Evolutionary conservation across 64 coral and sea anemone species (phyloP).

Genomic region (Montipora efflorescens): DNA sequence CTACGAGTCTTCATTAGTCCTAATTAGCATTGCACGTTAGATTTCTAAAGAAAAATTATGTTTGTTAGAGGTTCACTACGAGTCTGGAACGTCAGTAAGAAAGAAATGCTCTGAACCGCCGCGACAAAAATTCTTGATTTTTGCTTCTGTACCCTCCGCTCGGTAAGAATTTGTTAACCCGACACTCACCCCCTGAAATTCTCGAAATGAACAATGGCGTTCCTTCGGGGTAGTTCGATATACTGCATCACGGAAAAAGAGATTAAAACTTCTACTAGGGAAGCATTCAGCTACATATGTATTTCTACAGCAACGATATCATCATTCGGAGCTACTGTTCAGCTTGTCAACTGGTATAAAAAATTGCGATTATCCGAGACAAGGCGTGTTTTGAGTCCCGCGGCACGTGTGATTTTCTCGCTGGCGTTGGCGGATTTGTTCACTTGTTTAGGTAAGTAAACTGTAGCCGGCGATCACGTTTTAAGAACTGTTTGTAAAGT

Average conservation of each 20-base stretch:
- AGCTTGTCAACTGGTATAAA: constrained; percentile 60
- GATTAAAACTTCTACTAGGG: background rate
- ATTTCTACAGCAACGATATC: constrained; percentile 79
- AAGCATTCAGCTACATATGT: constrained; percentile 70
- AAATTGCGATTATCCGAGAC: constrained; percentile 6
- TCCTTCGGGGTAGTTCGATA: constrained; percentile 64
- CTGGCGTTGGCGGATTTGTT: constrained; percentile 83
- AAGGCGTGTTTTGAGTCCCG: constrained; percentile 66
- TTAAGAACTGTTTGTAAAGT: background rate
- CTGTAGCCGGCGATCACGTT: background rate
- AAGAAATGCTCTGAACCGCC: too few relatives aligned
- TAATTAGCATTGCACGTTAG: too few relatives aligned
- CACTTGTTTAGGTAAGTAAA: constrained; percentile 80
- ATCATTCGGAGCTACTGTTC: constrained; percentile 77
- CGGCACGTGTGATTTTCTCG: constrained; percentile 61
- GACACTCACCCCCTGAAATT: background rate
- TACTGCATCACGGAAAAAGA: constrained; percentile 76
- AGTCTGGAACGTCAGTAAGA: too few relatives aligned
- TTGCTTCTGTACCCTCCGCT: too few relatives aligned
- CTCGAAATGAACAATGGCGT: constrained; percentile 68
- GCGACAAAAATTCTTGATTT: too few relatives aligned
- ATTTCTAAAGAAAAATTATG: too few relatives aligned
- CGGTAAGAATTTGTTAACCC: too few relatives aligned
- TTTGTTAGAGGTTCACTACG: too few relatives aligned
- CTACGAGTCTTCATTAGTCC: too few relatives aligned